Conservation (phyloP, 2,888 invertebrate genomes). For the Ditula angustiorana region DNA sequence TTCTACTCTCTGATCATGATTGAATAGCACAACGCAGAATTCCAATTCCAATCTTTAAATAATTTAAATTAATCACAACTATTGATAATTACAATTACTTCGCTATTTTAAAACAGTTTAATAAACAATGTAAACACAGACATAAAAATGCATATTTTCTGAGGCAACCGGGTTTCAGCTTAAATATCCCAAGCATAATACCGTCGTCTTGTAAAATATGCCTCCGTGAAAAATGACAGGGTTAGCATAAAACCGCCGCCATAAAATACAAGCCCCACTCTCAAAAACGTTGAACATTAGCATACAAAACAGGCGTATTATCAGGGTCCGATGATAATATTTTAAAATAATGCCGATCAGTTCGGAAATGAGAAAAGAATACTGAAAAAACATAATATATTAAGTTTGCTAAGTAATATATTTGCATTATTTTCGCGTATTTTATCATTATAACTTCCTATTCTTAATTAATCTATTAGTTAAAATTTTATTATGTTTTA, state of each 20-base stretch:
- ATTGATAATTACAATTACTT: no score
- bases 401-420: no score
- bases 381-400: background rate
- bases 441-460: no score
- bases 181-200: constrained; percentile 6
- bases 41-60: no score
- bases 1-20: no score
- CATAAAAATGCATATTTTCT: background rate
- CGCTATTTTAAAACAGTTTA: no score
- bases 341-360: background rate
- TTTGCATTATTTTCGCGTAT: no score
- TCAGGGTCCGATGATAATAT: constrained; percentile 7
- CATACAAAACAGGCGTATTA: constrained; percentile 24
- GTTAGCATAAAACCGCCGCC: constrained; percentile 5
- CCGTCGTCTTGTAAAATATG: constrained; percentile 10
- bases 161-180: background rate
- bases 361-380: background rate
- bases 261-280: constrained; percentile 26
- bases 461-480: no score
- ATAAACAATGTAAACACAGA: no score
- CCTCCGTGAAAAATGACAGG: constrained; percentile 13
- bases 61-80: no score
- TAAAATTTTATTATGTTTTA: no score
- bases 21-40: no score
- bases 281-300: constrained; percentile 15